Percentiles rank a stretch among this genome's conserved stretches.
Conservation (phyloP, 2,888 invertebrate species). For the Argyresthia goedartella region DNA sequence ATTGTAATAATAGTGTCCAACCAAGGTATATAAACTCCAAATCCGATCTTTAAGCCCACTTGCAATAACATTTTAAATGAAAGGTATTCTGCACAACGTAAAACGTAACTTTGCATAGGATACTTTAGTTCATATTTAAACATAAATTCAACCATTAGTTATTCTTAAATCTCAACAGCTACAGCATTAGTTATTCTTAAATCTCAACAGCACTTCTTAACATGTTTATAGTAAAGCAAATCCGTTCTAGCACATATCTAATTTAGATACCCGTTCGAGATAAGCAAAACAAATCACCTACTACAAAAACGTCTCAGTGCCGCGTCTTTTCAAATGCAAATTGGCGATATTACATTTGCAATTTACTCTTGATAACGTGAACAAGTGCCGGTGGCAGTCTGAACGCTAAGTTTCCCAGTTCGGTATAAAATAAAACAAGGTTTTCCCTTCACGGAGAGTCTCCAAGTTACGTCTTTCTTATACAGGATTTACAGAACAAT, state of each 20-base stretch:
- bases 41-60: no score
- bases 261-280: conserved; percentile 59
- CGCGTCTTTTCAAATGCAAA: conserved; percentile 64
- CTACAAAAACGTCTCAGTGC: conserved; percentile 48
- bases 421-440: conserved; percentile 18
- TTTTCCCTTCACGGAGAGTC: background rate
- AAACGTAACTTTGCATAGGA: no score
- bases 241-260: conserved; percentile 34
- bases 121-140: background rate
- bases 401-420: no score
- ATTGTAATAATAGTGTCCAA: no score
- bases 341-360: conserved; percentile 65
- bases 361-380: conserved; percentile 53
- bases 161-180: conserved; percentile 21
- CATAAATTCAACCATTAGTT: background rate
- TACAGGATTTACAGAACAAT: background rate
- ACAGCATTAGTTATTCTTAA: no score
- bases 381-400: no score
- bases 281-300: conserved; percentile 61
- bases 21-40: no score
- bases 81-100: no score
- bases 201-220: background rate
- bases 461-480: background rate
- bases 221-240: conserved; percentile 4
- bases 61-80: no score